These are phyloP conservation scores for Pristionchus maxplancki DNA, from an alignment of 2,888 invertebrate species.

Conservation along the genomic window DNA sequence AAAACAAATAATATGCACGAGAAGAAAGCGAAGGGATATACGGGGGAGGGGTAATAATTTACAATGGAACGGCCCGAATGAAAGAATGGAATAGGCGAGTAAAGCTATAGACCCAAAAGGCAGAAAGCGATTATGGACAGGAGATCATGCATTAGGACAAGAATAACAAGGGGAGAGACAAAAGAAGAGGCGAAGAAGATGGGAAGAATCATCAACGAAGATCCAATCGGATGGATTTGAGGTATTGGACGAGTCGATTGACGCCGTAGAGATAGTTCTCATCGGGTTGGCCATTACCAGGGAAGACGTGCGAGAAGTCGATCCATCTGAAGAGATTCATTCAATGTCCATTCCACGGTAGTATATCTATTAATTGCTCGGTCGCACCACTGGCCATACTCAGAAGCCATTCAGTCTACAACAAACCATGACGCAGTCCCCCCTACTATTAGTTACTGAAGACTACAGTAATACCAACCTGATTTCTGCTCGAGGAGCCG, in stretches of 20 bases:
- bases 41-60: neutral
- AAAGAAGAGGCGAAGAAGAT: neutral
- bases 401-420: too few species aligned
- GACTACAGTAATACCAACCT: neutral
- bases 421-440: too few species aligned
- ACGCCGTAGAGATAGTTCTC: conserved; percentile 46
- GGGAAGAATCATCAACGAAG: neutral
- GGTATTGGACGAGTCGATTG: neutral
- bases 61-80: conserved; percentile 9
- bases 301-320: conserved; percentile 50
- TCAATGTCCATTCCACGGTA: neutral
- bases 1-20: neutral
- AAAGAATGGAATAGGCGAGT: neutral
- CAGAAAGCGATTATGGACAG: conserved; percentile 29
- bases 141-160: conserved; percentile 14
- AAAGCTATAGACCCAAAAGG: conserved; percentile 10
- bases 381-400: too few species aligned
- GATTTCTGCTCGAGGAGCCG: conserved; percentile 4
- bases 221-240: conserved; percentile 6
- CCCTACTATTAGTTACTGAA: neutral
- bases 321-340: conserved; percentile 21
- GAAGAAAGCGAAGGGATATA: conserved; percentile 17
- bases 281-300: conserved; percentile 27
- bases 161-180: neutral
- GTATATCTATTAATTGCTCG: neutral